These are phyloP conservation scores for Eclectus roratus DNA, from an alignment of 2,113 vertebrate species.

Conservation along the genomic window DNA sequence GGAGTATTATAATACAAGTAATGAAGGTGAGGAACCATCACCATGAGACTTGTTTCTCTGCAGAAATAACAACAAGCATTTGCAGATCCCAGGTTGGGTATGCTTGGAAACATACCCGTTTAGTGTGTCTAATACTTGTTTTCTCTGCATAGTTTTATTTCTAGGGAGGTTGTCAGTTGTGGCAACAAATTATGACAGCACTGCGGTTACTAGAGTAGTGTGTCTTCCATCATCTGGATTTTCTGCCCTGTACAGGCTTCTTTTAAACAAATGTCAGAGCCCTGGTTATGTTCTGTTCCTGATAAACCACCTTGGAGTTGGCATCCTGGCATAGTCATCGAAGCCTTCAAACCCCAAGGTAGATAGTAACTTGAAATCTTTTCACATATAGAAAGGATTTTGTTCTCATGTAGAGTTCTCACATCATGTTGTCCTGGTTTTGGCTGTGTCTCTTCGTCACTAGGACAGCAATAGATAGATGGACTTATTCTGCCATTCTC, in stretches of 20 bases:
- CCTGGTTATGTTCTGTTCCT: not conserved
- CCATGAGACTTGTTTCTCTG: not conserved
- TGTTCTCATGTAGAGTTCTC: not conserved
- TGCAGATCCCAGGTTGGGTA: not conserved
- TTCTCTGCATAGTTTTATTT: not conserved
- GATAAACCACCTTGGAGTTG: not conserved
- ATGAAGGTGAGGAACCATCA: not conserved
- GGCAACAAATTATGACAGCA: not conserved
- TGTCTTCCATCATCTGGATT: not conserved
- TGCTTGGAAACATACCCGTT: not conserved
- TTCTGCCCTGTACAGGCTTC: not conserved
- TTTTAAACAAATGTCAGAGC: not conserved
- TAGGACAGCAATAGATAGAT: too few relatives aligned
- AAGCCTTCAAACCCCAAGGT: not conserved
- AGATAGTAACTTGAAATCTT: not conserved
- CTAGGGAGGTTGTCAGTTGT: not conserved
- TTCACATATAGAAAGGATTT: not conserved
- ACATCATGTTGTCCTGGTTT: not conserved
- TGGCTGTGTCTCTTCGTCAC: not conserved
- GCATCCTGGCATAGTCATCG: not conserved
- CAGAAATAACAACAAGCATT: not conserved
- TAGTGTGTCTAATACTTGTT: not conserved
- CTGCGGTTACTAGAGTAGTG: not conserved
- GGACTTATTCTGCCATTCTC: not conserved
- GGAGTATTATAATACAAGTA: not conserved